Evolutionary conservation across 2,797 vertebrate genomes (phyloP), one percentile per base, ranked within the genome.

Genomic region (Poecile montanus): DNA sequence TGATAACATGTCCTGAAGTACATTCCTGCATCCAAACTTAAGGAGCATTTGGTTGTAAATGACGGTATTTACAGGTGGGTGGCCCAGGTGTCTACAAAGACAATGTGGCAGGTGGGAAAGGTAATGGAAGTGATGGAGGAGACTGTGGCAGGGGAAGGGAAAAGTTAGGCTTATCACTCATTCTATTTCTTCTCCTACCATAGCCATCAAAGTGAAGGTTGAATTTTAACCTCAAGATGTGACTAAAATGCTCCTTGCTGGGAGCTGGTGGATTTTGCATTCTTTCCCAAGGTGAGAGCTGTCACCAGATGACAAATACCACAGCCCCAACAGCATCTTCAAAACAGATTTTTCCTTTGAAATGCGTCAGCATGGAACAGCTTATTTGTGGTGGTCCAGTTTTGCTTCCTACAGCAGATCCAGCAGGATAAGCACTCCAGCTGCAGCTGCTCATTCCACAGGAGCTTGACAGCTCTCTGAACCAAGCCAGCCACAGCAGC

Each of bases 391-490:
- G 94, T 93, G 90, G 85, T 94, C 95, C 74, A 32, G 76, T 86
- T 97, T 93, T 96, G 95, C 91, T 96, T 96, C 74, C 63, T 42
- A 68, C 89, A 96, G 92, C 89, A 95, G 62, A 93, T 95, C 82
- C 91, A 86, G 48, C 76, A 92, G 85, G 51, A 81, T 91, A 86
- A 92, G 82, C 73, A 26, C 77, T 94, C 81, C 92, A 95, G 82
- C 82, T 95, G 85, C 95, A 96, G 89, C 91, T 95, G 73, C 62
- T 85, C 11, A 0, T 94, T 88, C 89, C 42, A 72, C 22, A 36
- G 70, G 62, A 92, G 38, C 71, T 70, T 58, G 40, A 89, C 89
- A 93, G 74, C 60, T 68, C 54, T 56, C 51, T 76, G 67, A 92
- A 72, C 30, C 20, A 40, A n/a, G 29, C 72, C 42, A 53, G 67